Conservation (phyloP, 2,113 vertebrate genomes). For the Paramisgurnus dabryanus region DNA sequence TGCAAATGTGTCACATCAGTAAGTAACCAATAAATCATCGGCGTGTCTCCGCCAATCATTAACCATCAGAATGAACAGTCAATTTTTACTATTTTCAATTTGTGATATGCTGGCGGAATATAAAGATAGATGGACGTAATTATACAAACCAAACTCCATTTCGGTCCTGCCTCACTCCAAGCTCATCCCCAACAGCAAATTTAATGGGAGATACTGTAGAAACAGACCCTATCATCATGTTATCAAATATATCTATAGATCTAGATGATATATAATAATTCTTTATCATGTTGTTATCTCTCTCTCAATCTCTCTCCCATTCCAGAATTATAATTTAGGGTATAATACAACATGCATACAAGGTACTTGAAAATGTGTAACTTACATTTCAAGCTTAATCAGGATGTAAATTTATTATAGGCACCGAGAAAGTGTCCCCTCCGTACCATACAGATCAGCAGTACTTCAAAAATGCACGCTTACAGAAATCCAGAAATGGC, state of each 20-base stretch:
- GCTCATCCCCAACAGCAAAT: constrained; percentile 86
- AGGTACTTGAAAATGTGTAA: no score
- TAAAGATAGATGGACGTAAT: constrained; percentile 99
- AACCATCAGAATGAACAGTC: constrained; percentile 99
- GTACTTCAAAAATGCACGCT: neutral
- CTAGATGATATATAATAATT: neutral
- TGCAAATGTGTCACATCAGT: constrained; percentile 97
- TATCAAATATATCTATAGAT: constrained; percentile 84
- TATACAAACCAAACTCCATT: constrained; percentile 99
- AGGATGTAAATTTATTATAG: constrained; percentile 59
- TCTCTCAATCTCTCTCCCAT: no score
- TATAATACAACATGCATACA: no score
- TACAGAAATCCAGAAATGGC: neutral
- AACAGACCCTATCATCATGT: constrained; percentile 95
- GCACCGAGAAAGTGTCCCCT: neutral
- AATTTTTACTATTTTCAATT: constrained; percentile 99
- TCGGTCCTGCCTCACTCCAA: constrained; percentile 84
- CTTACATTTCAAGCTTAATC: constrained; percentile 48
- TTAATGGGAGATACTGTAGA: constrained; percentile 90
- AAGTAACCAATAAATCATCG: constrained; percentile 99
- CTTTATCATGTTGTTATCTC: no score
- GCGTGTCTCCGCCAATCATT: constrained; percentile 98
- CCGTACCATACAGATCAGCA: neutral
- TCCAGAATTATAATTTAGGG: no score
- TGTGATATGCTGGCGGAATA: constrained; percentile 99